Evolutionary conservation across 2,797 vertebrate species (phyloP).

Genomic region (Siniperca scherzeri): DNA sequence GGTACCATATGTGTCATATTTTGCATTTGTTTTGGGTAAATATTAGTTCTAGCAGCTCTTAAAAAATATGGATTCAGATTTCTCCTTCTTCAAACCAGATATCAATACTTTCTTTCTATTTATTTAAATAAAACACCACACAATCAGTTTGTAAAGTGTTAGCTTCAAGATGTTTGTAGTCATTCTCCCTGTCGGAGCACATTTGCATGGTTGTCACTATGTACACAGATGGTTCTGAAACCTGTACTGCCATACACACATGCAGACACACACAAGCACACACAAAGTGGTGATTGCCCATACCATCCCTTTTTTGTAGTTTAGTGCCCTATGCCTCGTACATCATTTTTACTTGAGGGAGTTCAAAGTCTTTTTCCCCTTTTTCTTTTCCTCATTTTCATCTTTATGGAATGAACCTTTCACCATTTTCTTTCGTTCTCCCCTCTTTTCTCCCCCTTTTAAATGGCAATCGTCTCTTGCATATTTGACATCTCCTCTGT

Average conservation of each 20-base stretch:
- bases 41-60: constrained; percentile 6
- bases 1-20: not conserved
- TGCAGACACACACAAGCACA: constrained; percentile 4
- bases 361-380: constrained; percentile 28
- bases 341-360: constrained; percentile 22
- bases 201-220: constrained; percentile 49
- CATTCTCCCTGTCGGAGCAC: constrained; percentile 12
- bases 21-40: constrained; percentile 5
- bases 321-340: not conserved
- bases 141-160: constrained; percentile 5
- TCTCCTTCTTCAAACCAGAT: constrained; percentile 4
- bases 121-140: not conserved
- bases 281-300: constrained; percentile 1
- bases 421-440: constrained; percentile 32
- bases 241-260: constrained; percentile 4
- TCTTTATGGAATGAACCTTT: constrained; percentile 70
- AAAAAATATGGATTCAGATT: not conserved
- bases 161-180: not conserved
- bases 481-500: constrained; percentile 76
- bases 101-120: constrained; percentile 16
- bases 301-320: constrained; percentile 21
- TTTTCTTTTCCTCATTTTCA: constrained; percentile 65
- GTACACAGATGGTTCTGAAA: constrained; percentile 46
- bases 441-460: constrained; percentile 24
- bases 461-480: constrained; percentile 56